These are phyloP conservation scores for Parnassius apollo DNA, from an alignment of 2,888 invertebrate species.

Conservation along the genomic window DNA sequence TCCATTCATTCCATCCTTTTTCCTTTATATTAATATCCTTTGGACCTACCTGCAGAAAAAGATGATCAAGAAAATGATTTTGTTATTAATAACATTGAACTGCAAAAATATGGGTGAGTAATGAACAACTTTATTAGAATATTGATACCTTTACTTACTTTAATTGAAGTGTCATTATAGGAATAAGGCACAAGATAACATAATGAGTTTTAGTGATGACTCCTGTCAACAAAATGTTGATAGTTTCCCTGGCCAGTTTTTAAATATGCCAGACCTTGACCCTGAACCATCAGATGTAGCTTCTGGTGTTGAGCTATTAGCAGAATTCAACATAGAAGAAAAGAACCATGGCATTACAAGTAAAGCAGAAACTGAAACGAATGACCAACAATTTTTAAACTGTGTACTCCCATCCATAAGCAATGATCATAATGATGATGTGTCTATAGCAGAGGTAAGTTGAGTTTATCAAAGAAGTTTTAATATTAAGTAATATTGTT, in stretches of 20 bases:
- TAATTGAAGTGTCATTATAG: slow-evolving; percentile 42
- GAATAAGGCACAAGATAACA: slow-evolving; percentile 44
- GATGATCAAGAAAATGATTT: slow-evolving; percentile 31
- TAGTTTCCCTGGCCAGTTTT: slow-evolving; percentile 54
- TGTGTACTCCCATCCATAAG: slow-evolving; percentile 72
- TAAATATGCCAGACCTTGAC: slow-evolving; percentile 70
- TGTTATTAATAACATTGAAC: slow-evolving; percentile 15
- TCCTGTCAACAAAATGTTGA: slow-evolving; percentile 53
- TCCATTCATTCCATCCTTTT: slow-evolving; percentile 30
- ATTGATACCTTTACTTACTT: neutral
- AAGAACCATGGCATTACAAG: slow-evolving; percentile 50
- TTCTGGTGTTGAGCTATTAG: slow-evolving; percentile 57
- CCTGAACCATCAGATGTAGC: slow-evolving; percentile 46
- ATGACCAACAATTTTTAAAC: slow-evolving; percentile 58
- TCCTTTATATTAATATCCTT: slow-evolving; percentile 32
- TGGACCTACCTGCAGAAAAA: slow-evolving; percentile 29
- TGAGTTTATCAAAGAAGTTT: too few relatives aligned
- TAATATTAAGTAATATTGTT: too few relatives aligned
- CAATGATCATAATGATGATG: slow-evolving; percentile 66
- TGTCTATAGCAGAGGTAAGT: slow-evolving; percentile 57
- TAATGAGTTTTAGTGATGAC: slow-evolving; percentile 56
- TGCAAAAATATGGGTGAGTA: slow-evolving; percentile 33
- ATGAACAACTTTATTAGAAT: slow-evolving; percentile 1
- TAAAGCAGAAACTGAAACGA: slow-evolving; percentile 46
- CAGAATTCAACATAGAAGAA: slow-evolving; percentile 66